phyloP scores from a whole-genome alignment of 1,140 invertebrate species.

The Drosophila willistoni region DNA sequence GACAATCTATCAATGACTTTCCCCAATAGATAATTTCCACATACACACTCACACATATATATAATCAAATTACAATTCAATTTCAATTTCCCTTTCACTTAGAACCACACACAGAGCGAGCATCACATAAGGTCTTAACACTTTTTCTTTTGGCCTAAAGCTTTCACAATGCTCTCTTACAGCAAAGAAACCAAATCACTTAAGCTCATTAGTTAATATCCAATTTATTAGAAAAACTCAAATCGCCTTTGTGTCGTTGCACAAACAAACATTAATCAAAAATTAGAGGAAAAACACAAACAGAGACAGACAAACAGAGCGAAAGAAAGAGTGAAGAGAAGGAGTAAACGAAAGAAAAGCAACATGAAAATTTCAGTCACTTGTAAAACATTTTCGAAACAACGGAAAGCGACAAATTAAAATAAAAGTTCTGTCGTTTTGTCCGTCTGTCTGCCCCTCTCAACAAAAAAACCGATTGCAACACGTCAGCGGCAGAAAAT shows the following conservation, averaged over 20 bases:
- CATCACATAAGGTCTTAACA: slow-evolving; percentile 7
- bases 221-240: slow-evolving; percentile 68
- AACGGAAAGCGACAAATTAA: slow-evolving; percentile 64
- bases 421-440: slow-evolving; percentile 25
- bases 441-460: slow-evolving; percentile 14
- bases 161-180: slow-evolving; percentile 52
- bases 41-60: neutral
- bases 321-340: slow-evolving; percentile 1
- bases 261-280: slow-evolving; percentile 67
- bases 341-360: slow-evolving; percentile 20
- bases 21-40: slow-evolving; percentile 49
- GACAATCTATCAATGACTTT: slow-evolving; percentile 51
- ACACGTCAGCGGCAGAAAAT: slow-evolving; percentile 9
- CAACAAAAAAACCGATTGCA: slow-evolving; percentile 18
- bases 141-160: slow-evolving; percentile 38
- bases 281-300: slow-evolving; percentile 23
- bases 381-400: slow-evolving; percentile 70
- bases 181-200: slow-evolving; percentile 57
- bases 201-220: slow-evolving; percentile 82
- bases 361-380: slow-evolving; percentile 61
- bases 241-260: slow-evolving; percentile 26
- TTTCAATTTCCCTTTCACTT: slow-evolving; percentile 43
- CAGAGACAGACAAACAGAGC: neutral
- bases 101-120: slow-evolving; percentile 58
- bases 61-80: slow-evolving; percentile 6